Base-by-base conservation (phyloP, 2,113 vertebrate species). In the Cairina moschata region DNA sequence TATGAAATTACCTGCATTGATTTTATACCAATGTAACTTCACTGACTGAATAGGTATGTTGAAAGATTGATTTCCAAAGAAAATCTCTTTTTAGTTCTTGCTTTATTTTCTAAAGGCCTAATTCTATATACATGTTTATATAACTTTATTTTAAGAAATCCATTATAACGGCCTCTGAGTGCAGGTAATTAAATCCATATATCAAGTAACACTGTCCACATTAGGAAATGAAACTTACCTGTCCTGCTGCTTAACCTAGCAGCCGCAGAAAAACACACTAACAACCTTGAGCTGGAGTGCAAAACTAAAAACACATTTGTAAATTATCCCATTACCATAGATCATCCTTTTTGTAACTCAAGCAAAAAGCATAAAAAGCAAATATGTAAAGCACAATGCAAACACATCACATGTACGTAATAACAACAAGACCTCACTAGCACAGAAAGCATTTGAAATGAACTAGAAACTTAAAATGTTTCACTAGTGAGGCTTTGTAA, bases 121-220 rank as follows among this genome's bases (percentile, higher is more conserved):
- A 80, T 85, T 82, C 59, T 83, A 40, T 42, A 3, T 55, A 80
- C 89, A 8, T 75, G 44, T 75, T 72, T 89, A 14, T 12, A 79
- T 15, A 9, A 26, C 38, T 28, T 74, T 48, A 34, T 75, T 88
- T 88, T 75, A 92, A 80, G 26, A 54, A 80, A 85, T 80, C 13
- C 11, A 44, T 66, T 67, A 15, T 38, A 88, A 92, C 58, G 66
- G 32, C 6, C 17, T 78, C 54, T 32, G 38, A 60, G 52, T 48
- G 13, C 32, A 77, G 36, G 56, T 67, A 92, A 94, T 77, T 92
- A 94, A 95, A 95, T 58, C 52, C 38, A 80, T 87, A 11, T n/a
- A 91, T 75, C 74, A 89, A 66, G 89, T 84, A 55, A 48, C 5
- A 50, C 69, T 75, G 82, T 36, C 59, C 52, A 9, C 9, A 42